Evolutionary conservation across 2,888 invertebrate species (phyloP).

Genomic region (Allygus modestus): DNA sequence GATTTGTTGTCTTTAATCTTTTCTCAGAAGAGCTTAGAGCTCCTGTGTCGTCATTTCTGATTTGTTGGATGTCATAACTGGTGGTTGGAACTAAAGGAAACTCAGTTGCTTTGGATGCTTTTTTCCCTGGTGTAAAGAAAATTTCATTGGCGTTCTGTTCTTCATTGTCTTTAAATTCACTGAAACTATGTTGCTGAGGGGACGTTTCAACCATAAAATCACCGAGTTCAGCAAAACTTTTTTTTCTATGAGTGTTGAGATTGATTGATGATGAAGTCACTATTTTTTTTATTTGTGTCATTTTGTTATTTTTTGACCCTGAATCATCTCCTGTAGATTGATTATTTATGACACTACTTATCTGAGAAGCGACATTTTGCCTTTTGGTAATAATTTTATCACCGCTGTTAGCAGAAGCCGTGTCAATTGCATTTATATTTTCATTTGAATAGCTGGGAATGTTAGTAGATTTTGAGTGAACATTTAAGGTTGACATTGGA

Average conservation of each 20-base stretch:
- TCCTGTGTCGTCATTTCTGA: background rate
- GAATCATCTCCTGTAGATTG: background rate
- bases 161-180: background rate
- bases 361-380: background rate
- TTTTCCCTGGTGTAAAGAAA: background rate
- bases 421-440: background rate
- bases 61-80: background rate
- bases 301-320: background rate
- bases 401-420: background rate
- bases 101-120: background rate
- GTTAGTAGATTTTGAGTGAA: no score
- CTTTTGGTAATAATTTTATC: background rate
- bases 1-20: background rate
- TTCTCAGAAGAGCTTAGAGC: background rate
- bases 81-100: background rate
- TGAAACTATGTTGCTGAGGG: background rate
- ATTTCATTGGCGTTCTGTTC: background rate
- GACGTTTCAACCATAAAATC: background rate
- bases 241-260: background rate
- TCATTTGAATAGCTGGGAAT: background rate
- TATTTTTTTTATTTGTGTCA: background rate
- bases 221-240: background rate
- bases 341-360: background rate
- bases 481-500: no score
- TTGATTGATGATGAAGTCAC: background rate